A percentile compares a stretch with the other conserved stretches of the same genome.
Evolutionary conservation across 2,888 invertebrate species (phyloP).

Genomic region (Erannis defoliaria): DNA sequence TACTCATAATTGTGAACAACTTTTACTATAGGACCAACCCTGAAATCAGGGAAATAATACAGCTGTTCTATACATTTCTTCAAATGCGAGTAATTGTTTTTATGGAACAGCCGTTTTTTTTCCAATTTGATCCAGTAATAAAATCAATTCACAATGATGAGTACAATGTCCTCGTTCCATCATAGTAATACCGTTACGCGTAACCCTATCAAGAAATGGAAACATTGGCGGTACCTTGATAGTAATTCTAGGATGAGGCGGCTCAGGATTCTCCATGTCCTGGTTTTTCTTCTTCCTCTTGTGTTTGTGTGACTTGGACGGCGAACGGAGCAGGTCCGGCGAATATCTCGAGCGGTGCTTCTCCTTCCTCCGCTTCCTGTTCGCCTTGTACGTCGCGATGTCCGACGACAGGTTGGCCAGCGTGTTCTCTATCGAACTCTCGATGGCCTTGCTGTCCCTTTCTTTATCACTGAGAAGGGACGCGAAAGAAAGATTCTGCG

Average conservation of each 20-base stretch:
- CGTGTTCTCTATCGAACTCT: slow-evolving; percentile 80
- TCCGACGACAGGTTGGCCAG: slow-evolving; percentile 80
- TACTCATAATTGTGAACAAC: too few relatives aligned
- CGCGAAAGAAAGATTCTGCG: slow-evolving; percentile 82
- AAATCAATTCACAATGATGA: too few relatives aligned
- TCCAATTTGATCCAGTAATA: too few relatives aligned
- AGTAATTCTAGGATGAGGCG: slow-evolving; percentile 91
- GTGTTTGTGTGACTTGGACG: slow-evolving; percentile 92
- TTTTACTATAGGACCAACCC: too few relatives aligned
- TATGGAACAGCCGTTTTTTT: too few relatives aligned
- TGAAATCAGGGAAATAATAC: too few relatives aligned
- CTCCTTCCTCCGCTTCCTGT: slow-evolving; percentile 90
- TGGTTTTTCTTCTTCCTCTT: slow-evolving; percentile 93
- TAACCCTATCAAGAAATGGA: too few relatives aligned
- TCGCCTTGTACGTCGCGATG: slow-evolving; percentile 86
- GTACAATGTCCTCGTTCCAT: too few relatives aligned
- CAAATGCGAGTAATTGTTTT: too few relatives aligned
- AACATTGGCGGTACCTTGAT: slow-evolving; percentile 87
- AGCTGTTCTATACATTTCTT: too few relatives aligned
- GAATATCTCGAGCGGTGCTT: slow-evolving; percentile 92
- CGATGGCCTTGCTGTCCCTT: slow-evolving; percentile 78
- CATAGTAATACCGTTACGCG: too few relatives aligned
- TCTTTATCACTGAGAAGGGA: slow-evolving; percentile 78
- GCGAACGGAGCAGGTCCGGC: slow-evolving; percentile 88
- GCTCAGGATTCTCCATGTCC: slow-evolving; percentile 85